Evolutionary conservation across 2,888 invertebrate genomes (phyloP).

Genomic region (Halictus ligatus): DNA sequence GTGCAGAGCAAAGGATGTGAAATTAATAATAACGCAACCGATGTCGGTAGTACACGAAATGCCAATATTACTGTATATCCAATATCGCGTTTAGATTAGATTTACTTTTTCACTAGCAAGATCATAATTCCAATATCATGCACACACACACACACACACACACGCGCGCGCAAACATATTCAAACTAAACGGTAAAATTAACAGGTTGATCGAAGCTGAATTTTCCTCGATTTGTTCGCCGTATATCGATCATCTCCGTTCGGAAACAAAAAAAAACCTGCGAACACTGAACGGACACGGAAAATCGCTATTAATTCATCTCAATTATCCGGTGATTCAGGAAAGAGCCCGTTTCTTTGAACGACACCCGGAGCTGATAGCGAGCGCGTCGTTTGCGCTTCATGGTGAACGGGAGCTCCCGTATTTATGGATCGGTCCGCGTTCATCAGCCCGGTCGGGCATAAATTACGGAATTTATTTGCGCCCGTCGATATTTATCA

Average conservation of each 20-base stretch:
- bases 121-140: not conserved
- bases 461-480: conserved; percentile 61
- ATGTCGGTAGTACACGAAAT: not conserved
- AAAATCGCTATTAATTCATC: not conserved
- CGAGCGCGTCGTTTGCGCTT: not conserved
- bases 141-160: not conserved
- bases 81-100: not conserved
- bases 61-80: not conserved
- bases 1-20: not conserved
- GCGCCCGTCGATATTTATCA: conserved; percentile 55
- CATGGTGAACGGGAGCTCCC: not conserved
- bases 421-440: conserved; percentile 34
- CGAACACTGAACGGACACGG: not conserved
- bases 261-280: not conserved
- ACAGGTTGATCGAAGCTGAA: not conserved
- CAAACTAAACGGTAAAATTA: not conserved
- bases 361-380: not conserved
- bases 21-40: conserved; percentile 3
- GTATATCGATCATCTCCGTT: not conserved
- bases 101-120: not conserved
- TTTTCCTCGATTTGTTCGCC: not conserved
- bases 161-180: not conserved
- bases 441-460: conserved; percentile 43
- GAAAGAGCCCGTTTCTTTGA: not conserved
- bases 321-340: not conserved